A percentile compares a stretch with the other conserved stretches of the same genome.
Conservation (phyloP, 1,140 invertebrate genomes). For the Phymorhynchus buccinoides region DNA sequence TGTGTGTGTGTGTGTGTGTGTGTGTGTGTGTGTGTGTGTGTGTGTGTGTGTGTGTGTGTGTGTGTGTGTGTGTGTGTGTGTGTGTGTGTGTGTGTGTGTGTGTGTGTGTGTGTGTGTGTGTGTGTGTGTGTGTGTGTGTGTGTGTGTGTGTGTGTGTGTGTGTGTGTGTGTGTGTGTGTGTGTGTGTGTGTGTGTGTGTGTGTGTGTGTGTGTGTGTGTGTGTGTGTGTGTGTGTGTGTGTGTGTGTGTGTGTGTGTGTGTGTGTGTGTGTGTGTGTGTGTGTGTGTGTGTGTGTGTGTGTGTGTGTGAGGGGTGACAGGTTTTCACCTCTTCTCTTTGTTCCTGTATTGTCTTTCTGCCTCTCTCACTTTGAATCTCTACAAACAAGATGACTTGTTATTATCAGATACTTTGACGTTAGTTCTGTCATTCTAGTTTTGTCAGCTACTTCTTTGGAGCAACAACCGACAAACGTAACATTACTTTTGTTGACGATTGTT, state of each 20-base stretch:
- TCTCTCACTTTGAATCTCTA: no score
- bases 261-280: not conserved
- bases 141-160: slow-evolving; percentile 14
- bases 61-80: slow-evolving; percentile 29
- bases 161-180: slow-evolving; percentile 12
- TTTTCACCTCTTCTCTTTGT: no score
- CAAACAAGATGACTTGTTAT: no score
- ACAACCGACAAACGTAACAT: no score
- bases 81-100: slow-evolving; percentile 17
- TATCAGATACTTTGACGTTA: no score
- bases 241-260: slow-evolving; percentile 4
- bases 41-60: slow-evolving; percentile 2
- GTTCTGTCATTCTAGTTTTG: no score
- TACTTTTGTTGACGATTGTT: no score
- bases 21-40: not conserved
- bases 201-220: not conserved
- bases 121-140: slow-evolving; percentile 14
- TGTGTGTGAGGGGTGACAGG: no score
- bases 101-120: slow-evolving; percentile 14
- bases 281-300: no score
- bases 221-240: not conserved
- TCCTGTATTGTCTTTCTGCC: no score
- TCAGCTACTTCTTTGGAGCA: no score
- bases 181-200: slow-evolving; percentile 17
- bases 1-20: no score